Evolutionary conservation across 2,888 invertebrate genomes (phyloP).

Genomic region (Dioctria linearis): DNA sequence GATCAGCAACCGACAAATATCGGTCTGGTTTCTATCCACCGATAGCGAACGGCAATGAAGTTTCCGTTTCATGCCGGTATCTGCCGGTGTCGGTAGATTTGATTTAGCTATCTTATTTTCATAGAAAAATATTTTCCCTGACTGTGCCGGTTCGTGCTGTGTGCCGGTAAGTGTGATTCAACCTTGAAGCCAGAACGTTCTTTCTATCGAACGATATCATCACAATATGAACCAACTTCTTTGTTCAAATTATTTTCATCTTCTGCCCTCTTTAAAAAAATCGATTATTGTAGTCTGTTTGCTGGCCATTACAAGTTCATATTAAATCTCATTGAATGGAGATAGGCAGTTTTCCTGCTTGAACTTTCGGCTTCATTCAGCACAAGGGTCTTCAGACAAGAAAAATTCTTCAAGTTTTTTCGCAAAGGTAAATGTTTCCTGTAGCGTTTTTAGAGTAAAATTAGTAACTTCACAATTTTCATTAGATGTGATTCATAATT

Average conservation of each 20-base stretch:
- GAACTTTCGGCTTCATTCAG: conserved; percentile 7
- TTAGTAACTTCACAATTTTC: conserved; percentile 5
- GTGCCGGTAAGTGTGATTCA: too few relatives aligned
- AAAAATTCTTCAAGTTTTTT: conserved; percentile 12
- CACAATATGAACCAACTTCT: background rate
- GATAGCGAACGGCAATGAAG: too few relatives aligned
- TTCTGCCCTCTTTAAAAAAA: conserved; percentile 10
- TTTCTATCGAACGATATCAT: conserved; percentile 4
- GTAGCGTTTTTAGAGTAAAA: background rate
- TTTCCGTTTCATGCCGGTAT: too few relatives aligned
- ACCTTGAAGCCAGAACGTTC: background rate
- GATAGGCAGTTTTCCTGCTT: conserved; percentile 4
- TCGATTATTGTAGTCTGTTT: conserved; percentile 5
- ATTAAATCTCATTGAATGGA: conserved; percentile 7
- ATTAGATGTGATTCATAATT: background rate
- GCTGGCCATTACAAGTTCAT: conserved; percentile 2
- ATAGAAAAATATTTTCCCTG: too few relatives aligned
- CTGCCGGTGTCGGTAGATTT: too few relatives aligned
- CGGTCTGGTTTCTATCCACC: too few relatives aligned
- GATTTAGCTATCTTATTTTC: too few relatives aligned
- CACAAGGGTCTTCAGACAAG: conserved; percentile 2
- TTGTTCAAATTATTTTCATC: background rate
- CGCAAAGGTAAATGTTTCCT: conserved; percentile 9
- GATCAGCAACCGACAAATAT: too few relatives aligned
- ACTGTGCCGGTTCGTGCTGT: too few relatives aligned